These are phyloP conservation scores for Calypte anna DNA, from an alignment of 2,113 vertebrate species.

Conservation along the genomic window DNA sequence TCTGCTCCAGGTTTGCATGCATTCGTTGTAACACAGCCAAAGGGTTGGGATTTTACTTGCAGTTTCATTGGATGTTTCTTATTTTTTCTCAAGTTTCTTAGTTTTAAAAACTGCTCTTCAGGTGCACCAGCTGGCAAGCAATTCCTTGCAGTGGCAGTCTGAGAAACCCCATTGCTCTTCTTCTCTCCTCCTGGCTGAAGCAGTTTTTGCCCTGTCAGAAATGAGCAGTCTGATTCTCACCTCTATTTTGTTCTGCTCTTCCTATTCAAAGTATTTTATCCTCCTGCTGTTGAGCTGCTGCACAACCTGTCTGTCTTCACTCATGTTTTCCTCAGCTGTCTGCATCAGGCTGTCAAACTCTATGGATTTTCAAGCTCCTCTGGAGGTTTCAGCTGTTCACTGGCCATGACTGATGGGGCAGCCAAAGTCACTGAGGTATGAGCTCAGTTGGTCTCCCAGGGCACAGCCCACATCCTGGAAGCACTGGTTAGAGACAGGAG, in stretches of 20 bases:
- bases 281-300: not conserved
- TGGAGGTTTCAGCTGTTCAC: conserved; percentile 81
- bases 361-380: conserved; percentile 82
- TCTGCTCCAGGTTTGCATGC: not conserved
- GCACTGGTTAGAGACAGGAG: not conserved
- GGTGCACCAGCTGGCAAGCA: not conserved
- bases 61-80: not conserved
- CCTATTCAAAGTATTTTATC: not conserved
- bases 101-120: not conserved
- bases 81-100: not conserved
- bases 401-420: conserved; percentile 91
- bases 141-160: not conserved
- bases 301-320: not conserved
- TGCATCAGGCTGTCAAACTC: conserved; percentile 87
- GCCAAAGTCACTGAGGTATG: conserved; percentile 88
- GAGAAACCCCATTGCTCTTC: not conserved
- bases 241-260: not conserved
- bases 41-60: not conserved
- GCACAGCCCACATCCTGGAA: not conserved
- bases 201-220: not conserved
- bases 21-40: not conserved
- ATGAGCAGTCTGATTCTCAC: not conserved
- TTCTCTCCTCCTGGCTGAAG: not conserved
- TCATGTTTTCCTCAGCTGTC: conserved; percentile 73
- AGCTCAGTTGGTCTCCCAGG: not conserved